phyloP scores from a whole-genome alignment of 2,113 vertebrate genomes.

The Cygnus atratus region DNA sequence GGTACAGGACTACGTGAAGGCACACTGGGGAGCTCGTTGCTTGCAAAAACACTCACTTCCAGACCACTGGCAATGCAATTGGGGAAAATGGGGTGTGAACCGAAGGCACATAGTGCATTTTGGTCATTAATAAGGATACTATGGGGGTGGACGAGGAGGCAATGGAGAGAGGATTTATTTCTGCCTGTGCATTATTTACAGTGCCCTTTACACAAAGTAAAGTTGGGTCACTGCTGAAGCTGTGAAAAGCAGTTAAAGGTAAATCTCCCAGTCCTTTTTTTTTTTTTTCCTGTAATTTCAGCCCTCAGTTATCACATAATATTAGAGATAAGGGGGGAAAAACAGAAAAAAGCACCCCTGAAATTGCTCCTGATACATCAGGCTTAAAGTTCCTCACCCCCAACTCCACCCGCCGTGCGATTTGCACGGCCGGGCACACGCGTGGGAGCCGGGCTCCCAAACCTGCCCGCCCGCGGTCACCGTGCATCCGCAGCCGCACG shows the following conservation, averaged over 20 bases:
- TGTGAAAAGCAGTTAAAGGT: constrained; percentile 21
- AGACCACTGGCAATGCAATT: not conserved
- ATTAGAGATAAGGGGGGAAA: not conserved
- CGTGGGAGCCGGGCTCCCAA: not conserved
- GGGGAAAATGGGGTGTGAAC: not conserved
- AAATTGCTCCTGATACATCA: not conserved
- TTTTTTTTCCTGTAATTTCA: not conserved
- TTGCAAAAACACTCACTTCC: not conserved
- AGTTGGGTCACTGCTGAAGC: constrained; percentile 65
- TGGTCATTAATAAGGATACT: not conserved
- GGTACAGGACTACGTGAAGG: not conserved
- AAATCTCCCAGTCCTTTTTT: not conserved
- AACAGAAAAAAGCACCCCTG: not conserved
- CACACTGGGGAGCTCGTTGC: not conserved
- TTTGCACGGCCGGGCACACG: not conserved
- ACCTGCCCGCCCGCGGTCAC: not conserved
- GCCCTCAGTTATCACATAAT: not conserved
- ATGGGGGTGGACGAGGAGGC: not conserved
- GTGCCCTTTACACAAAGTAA: constrained; percentile 45
- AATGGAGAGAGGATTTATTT: not conserved
- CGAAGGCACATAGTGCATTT: not conserved
- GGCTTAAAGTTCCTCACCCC: not conserved
- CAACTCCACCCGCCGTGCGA: not conserved
- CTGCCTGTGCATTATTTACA: constrained; percentile 45
- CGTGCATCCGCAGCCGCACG: not conserved